Percentiles rank a stretch among this genome's conserved stretches.
These are phyloP conservation scores for Esox masquinongy DNA, from an alignment of 2,797 vertebrate species.

Conservation along the genomic window DNA sequence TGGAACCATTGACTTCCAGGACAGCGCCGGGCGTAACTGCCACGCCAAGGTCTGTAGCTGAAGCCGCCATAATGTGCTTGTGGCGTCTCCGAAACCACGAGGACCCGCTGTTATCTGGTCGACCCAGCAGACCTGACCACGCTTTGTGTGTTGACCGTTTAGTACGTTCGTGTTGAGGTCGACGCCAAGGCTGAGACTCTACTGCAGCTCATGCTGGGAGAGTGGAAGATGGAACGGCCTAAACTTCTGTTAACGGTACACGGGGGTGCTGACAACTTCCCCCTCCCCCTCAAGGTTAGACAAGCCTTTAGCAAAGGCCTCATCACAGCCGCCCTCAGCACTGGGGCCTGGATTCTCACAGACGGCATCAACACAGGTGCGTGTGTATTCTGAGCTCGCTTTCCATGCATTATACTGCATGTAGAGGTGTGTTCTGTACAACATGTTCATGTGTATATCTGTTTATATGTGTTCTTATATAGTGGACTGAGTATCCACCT, in stretches of 20 bases:
- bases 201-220: slow-evolving; percentile 88
- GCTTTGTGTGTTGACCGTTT: slow-evolving; percentile 41
- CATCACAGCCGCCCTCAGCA: slow-evolving; percentile 89
- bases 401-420: neutral
- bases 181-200: slow-evolving; percentile 85
- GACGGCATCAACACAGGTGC: slow-evolving; percentile 92
- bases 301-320: slow-evolving; percentile 90
- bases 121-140: neutral
- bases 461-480: neutral
- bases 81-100: neutral
- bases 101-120: neutral
- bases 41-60: slow-evolving; percentile 86
- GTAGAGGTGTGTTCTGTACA: neutral
- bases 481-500: neutral
- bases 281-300: slow-evolving; percentile 82
- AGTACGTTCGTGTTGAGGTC: slow-evolving; percentile 91
- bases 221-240: slow-evolving; percentile 96
- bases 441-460: neutral
- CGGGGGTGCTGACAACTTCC: slow-evolving; percentile 90
- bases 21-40: slow-evolving; percentile 86
- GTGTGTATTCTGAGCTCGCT: neutral
- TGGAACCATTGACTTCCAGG: slow-evolving; percentile 92
- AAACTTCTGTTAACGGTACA: slow-evolving; percentile 92
- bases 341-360: slow-evolving; percentile 94
- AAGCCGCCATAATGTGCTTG: neutral